Conservation (phyloP, 2,113 vertebrate genomes). For the Phalacrocorax brasilianus region DNA sequence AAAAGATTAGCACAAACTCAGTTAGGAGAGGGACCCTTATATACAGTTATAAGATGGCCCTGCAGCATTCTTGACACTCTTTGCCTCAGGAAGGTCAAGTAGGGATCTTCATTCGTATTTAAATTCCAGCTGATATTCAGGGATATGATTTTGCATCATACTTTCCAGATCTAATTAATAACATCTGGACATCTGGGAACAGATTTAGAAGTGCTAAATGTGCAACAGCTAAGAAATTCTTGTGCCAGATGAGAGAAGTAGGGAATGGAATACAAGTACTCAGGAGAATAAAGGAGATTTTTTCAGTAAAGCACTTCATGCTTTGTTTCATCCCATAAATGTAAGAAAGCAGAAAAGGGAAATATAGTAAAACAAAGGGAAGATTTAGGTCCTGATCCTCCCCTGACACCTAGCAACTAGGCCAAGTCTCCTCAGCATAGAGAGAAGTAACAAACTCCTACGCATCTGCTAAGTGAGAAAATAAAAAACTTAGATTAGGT, state of each 20-base stretch:
- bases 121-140: constrained; percentile 6
- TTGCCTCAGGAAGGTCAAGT: background rate
- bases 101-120: constrained; percentile 25
- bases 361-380: background rate
- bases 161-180: constrained; percentile 55
- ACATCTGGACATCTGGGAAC: constrained; percentile 32
- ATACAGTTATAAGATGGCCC: background rate
- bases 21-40: background rate
- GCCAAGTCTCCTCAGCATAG: background rate
- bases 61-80: background rate
- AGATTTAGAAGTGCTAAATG: constrained; percentile 8
- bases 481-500: background rate
- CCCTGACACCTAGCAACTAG: background rate
- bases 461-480: background rate
- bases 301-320: background rate
- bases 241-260: background rate
- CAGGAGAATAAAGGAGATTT: background rate
- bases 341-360: background rate
- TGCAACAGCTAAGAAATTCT: background rate
- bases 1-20: background rate
- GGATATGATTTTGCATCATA: background rate
- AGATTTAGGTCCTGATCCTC: background rate
- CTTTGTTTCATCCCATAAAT: background rate
- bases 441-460: background rate
- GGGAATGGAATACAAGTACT: background rate